A percentile compares a stretch with the other conserved stretches of the same genome.
Evolutionary conservation across 1,140 invertebrate species (phyloP).

Genomic region (Pollicipes pollicipes): DNA sequence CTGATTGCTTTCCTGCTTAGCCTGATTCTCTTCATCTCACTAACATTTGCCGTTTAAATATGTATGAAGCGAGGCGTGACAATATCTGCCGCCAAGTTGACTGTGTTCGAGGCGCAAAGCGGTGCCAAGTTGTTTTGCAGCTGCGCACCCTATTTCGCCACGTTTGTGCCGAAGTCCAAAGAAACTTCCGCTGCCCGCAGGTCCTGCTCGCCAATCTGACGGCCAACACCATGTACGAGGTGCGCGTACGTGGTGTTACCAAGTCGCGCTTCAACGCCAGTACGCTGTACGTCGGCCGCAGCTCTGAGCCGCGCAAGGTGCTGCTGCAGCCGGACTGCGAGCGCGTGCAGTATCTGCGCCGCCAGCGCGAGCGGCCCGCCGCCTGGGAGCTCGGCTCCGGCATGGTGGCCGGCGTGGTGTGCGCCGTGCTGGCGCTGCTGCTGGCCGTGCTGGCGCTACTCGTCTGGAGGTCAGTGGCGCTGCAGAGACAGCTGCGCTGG

Average conservation of each 20-base stretch:
- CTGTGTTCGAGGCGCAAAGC: too few relatives aligned
- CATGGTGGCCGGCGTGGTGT: conserved; percentile 15
- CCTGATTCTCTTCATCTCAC: too few relatives aligned
- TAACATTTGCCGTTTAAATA: too few relatives aligned
- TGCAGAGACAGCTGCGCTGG: too few relatives aligned
- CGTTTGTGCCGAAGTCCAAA: too few relatives aligned
- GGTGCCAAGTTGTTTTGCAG: too few relatives aligned
- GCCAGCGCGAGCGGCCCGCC: conserved; percentile 19
- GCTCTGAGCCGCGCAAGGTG: conserved; percentile 42
- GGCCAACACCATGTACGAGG: conserved; percentile 50
- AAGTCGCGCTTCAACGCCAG: neutral
- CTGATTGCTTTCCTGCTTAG: too few relatives aligned
- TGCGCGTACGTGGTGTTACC: neutral
- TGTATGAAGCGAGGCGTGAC: too few relatives aligned
- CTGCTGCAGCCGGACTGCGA: conserved; percentile 43
- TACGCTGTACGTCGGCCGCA: conserved; percentile 32
- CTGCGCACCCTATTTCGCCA: too few relatives aligned
- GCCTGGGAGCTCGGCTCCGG: conserved; percentile 19
- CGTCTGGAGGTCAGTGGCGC: conserved; percentile 13
- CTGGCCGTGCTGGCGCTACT: conserved; percentile 14
- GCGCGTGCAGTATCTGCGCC: neutral
- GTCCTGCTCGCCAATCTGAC: conserved; percentile 52
- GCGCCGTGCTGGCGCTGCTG: conserved; percentile 13
- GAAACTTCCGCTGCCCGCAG: conserved; percentile 34
- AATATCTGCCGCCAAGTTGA: too few relatives aligned